Conservation (phyloP, 2,797 vertebrate genomes). For the Sebastes taczanowskii region DNA sequence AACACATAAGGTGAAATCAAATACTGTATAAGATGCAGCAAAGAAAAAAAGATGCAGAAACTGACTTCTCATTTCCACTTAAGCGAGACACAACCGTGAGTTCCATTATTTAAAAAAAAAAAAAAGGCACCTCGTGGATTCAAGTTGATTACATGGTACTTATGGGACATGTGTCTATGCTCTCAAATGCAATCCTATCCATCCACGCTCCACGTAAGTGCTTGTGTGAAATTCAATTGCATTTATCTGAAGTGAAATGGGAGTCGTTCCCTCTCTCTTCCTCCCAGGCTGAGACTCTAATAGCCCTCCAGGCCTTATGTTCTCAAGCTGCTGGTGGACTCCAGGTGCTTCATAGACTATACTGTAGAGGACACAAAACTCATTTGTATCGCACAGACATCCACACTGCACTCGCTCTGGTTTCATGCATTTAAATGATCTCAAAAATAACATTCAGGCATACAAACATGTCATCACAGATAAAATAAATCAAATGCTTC, state of each 20-base stretch:
- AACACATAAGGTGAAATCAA: not conserved
- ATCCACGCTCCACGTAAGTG: conserved; percentile 65
- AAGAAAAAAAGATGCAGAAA: not conserved
- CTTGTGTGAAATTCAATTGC: conserved; percentile 72
- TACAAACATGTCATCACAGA: not conserved
- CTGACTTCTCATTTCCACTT: conserved; percentile 31
- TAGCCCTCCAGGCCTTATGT: conserved; percentile 38
- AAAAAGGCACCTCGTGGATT: conserved; percentile 47
- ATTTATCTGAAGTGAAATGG: conserved; percentile 67
- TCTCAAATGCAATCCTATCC: conserved; percentile 63
- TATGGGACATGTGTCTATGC: conserved; percentile 64
- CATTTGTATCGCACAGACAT: conserved; percentile 7
- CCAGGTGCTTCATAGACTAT: conserved; percentile 26
- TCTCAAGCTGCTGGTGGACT: conserved; percentile 17
- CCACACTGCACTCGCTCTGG: not conserved
- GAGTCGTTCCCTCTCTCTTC: conserved; percentile 54
- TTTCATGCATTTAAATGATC: conserved; percentile 8
- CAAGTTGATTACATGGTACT: conserved; percentile 72
- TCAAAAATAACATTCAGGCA: not conserved
- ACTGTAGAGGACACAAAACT: not conserved
- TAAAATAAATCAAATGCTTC: not conserved
- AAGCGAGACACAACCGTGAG: conserved; percentile 32
- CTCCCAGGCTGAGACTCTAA: conserved; percentile 46
- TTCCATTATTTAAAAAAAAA: conserved; percentile 51
- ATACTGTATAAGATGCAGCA: not conserved